phyloP scores from a whole-genome alignment of 2,888 invertebrate species.

The Crematogaster levior region DNA sequence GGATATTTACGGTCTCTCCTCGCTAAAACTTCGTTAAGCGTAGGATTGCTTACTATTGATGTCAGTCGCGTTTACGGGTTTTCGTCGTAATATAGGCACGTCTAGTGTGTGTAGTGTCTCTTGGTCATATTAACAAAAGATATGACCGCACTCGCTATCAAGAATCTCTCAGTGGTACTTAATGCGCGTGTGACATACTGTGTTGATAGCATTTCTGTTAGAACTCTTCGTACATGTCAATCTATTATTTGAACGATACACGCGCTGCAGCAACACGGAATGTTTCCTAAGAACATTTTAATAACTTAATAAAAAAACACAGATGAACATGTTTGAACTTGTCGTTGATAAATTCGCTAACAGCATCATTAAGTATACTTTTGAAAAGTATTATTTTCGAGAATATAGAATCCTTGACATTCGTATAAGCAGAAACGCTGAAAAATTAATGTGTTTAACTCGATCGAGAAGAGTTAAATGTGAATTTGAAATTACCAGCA shows the following conservation, averaged over 20 bases:
- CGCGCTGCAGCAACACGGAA: background rate
- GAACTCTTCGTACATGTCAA: background rate
- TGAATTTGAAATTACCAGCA: background rate
- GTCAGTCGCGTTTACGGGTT: slow-evolving; percentile 52
- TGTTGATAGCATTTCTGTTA: slow-evolving; percentile 36
- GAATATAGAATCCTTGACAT: background rate
- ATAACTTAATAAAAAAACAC: background rate
- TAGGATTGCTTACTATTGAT: slow-evolving; percentile 46
- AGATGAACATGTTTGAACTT: background rate
- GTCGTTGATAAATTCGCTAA: background rate
- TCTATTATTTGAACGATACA: background rate
- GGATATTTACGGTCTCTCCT: slow-evolving; percentile 47
- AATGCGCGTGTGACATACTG: slow-evolving; percentile 12
- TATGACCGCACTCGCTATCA: slow-evolving; percentile 54
- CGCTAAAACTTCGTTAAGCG: slow-evolving; percentile 60
- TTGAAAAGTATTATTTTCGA: background rate
- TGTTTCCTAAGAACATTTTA: slow-evolving; percentile 7
- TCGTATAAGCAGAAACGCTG: background rate
- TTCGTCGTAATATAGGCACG: slow-evolving; percentile 45
- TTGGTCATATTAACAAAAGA: slow-evolving; percentile 54
- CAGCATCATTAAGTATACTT: background rate
- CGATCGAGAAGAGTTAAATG: background rate
- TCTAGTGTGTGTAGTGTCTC: slow-evolving; percentile 50
- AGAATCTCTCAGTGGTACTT: slow-evolving; percentile 37
- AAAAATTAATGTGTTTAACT: background rate